Conservation (phyloP, 2,113 vertebrate species). For the Addax nasomaculatus region DNA sequence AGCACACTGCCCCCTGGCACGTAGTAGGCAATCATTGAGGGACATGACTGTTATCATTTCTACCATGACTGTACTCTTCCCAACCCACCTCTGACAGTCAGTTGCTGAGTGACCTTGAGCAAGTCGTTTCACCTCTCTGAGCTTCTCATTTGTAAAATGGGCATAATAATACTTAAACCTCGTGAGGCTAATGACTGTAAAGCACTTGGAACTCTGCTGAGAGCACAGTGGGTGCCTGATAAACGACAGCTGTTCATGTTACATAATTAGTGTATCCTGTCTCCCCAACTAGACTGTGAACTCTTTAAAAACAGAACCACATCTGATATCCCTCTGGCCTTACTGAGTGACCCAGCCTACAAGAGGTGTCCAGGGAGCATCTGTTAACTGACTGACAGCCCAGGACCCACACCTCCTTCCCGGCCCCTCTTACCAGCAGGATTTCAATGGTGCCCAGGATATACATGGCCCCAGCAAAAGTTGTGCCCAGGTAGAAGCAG, state of each 20-base stretch:
- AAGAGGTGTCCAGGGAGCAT: background rate
- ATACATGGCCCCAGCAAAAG: slow-evolving; percentile 98
- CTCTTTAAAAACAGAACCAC: slow-evolving; percentile 20
- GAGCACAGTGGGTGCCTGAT: slow-evolving; percentile 54
- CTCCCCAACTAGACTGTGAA: slow-evolving; percentile 41
- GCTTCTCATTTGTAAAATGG: slow-evolving; percentile 47
- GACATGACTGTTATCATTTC: background rate
- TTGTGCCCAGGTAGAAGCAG: slow-evolving; percentile 99
- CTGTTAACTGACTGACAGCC: background rate
- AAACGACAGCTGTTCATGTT: slow-evolving; percentile 51
- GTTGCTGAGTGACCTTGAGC: slow-evolving; percentile 37
- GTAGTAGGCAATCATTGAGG: background rate
- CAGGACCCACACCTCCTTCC: background rate
- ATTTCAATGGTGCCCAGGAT: slow-evolving; percentile 99
- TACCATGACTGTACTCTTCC: background rate
- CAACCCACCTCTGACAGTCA: background rate
- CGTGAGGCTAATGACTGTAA: slow-evolving; percentile 34
- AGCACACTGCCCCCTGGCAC: background rate
- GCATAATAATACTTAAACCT: slow-evolving; percentile 25
- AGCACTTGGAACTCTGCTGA: slow-evolving; percentile 42
- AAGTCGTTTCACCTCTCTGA: slow-evolving; percentile 2
- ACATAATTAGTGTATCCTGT: slow-evolving; percentile 53
- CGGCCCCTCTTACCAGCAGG: slow-evolving; percentile 88
- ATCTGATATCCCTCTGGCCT: slow-evolving; percentile 11
- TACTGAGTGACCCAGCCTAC: background rate